Evolutionary conservation across 2,888 invertebrate species (phyloP).

Genomic region (Leuctra nigra): DNA sequence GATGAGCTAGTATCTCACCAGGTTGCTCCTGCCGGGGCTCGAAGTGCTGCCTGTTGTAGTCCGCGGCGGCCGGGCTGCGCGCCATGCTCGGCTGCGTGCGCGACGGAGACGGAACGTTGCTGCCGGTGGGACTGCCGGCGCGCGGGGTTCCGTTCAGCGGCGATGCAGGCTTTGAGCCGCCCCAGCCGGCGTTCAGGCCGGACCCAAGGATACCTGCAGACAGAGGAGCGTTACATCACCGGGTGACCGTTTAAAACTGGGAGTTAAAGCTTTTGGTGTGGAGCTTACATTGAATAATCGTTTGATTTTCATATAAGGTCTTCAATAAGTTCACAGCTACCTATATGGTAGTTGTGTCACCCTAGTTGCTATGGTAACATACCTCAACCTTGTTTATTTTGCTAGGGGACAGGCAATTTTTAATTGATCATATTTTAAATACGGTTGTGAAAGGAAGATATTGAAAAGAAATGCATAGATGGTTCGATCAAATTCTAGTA

Average conservation of each 20-base stretch:
- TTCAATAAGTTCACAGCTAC: too few species aligned
- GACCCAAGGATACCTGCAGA: slow-evolving; percentile 20
- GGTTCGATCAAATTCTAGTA: too few species aligned
- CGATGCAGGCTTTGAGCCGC: slow-evolving; percentile 30
- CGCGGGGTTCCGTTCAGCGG: slow-evolving; percentile 39
- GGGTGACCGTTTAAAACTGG: too few species aligned
- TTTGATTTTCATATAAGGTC: too few species aligned
- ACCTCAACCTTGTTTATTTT: too few species aligned
- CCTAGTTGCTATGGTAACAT: too few species aligned
- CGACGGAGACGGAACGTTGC: slow-evolving; percentile 23
- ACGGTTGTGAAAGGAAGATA: too few species aligned
- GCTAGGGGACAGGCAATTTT: too few species aligned
- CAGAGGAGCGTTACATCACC: not conserved
- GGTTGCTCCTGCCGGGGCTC: slow-evolving; percentile 16
- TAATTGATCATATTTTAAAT: too few species aligned
- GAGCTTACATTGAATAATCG: too few species aligned
- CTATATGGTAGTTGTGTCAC: too few species aligned
- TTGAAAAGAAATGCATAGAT: too few species aligned
- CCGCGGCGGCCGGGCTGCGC: slow-evolving; percentile 39
- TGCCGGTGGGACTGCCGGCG: slow-evolving; percentile 34
- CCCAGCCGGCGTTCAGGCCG: slow-evolving; percentile 19
- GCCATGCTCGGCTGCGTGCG: slow-evolving; percentile 42
- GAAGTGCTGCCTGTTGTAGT: slow-evolving; percentile 65
- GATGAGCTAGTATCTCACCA: slow-evolving; percentile 12
- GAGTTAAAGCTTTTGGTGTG: not conserved